These are phyloP conservation scores for Odontocerum albicorne DNA, from an alignment of 2,888 invertebrate species.

Conservation along the genomic window DNA sequence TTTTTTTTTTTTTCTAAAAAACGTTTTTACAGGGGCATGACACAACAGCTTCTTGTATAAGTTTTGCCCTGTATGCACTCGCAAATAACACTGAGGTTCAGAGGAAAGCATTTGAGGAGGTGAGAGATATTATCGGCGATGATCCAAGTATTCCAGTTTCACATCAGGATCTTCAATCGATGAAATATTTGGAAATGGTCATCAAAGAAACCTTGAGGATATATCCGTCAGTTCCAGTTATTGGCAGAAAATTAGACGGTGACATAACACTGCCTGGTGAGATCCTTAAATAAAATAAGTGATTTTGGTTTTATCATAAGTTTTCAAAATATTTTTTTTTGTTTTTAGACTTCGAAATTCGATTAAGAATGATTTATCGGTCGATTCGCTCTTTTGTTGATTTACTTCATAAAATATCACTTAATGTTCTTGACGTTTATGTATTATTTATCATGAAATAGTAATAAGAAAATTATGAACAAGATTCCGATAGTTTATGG, in stretches of 20 bases:
- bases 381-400: no score
- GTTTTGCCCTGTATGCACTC: slow-evolving; percentile 48
- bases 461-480: no score
- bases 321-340: no score
- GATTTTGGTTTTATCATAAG: no score
- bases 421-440: no score
- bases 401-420: no score
- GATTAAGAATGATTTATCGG: no score
- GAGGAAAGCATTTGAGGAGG: slow-evolving; percentile 33
- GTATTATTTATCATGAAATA: no score
- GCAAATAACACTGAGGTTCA: slow-evolving; percentile 50
- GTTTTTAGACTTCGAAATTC: no score
- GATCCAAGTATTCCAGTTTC: slow-evolving; percentile 11
- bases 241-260: slow-evolving; percentile 37
- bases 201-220: slow-evolving; percentile 40
- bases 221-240: slow-evolving; percentile 39
- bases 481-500: no score
- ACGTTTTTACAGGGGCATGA: slow-evolving; percentile 48
- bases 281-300: no score
- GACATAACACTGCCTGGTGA: slow-evolving; percentile 36
- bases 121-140: slow-evolving; percentile 14
- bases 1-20: neutral
- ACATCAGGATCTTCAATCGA: slow-evolving; percentile 34
- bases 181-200: slow-evolving; percentile 38
- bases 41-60: slow-evolving; percentile 50